Evolutionary conservation across 30 jellyfish, hydroid and myxozoan species (phyloP).

Genomic region (Aurelia sp.): DNA sequence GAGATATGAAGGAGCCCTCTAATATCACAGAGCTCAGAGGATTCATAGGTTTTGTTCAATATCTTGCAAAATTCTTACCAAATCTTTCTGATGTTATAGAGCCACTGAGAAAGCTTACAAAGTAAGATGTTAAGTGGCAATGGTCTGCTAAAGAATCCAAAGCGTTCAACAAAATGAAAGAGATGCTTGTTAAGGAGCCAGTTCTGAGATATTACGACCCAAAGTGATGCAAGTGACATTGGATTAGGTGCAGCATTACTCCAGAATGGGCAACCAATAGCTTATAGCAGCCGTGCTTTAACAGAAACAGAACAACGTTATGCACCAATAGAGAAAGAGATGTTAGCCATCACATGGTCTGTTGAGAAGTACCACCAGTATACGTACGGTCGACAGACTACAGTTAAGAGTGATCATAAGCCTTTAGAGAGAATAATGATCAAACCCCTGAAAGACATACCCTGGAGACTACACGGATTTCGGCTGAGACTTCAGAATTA

Average conservation of each 20-base stretch:
- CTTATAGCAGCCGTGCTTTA: constrained; percentile 22
- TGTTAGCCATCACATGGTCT: constrained; percentile 24
- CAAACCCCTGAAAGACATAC: constrained; percentile 47
- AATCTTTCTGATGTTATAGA: constrained; percentile 49
- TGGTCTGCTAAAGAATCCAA: constrained; percentile 41
- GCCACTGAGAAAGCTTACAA: constrained; percentile 70
- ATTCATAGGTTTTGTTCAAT: constrained; percentile 57
- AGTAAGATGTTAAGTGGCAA: constrained; percentile 49
- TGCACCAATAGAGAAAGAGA: constrained; percentile 55
- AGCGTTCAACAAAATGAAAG: constrained; percentile 49
- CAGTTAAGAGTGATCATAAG: constrained; percentile 40
- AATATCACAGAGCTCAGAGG: constrained; percentile 49
- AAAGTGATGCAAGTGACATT: constrained; percentile 52
- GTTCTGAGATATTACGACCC: constrained; percentile 49
- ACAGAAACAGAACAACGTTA: constrained; percentile 46
- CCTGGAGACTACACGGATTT: constrained; percentile 32
- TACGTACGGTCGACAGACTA: constrained; percentile 28
- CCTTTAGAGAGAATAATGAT: constrained; percentile 32
- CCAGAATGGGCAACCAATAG: constrained; percentile 61
- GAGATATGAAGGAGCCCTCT: constrained; percentile 49
- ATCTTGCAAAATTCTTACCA: constrained; percentile 58
- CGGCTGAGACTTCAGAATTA: constrained; percentile 58
- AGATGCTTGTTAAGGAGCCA: constrained; percentile 39
- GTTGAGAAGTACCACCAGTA: constrained; percentile 44
- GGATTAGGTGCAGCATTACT: constrained; percentile 73